Evolutionary conservation across 1,140 invertebrate genomes (phyloP).

Genomic region (Hyposmocoma kahamanoa): DNA sequence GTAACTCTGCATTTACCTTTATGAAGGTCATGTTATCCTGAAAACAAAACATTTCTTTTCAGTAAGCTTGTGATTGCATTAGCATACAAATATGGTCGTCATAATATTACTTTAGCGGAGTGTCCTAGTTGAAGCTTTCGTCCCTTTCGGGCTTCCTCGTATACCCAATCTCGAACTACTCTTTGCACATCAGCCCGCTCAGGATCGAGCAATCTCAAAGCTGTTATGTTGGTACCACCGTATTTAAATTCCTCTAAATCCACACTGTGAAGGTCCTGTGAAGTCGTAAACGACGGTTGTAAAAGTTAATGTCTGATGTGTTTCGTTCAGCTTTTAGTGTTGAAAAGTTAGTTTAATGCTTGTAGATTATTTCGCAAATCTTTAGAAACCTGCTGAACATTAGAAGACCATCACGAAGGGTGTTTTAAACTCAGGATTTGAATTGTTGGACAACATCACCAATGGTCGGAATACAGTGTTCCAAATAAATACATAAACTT

Average conservation of each 20-base stretch:
- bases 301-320: no score
- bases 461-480: no score
- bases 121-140: constrained; percentile 77
- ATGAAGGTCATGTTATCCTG: constrained; percentile 82
- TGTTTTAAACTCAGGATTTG: no score
- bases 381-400: no score
- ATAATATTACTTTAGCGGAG: constrained; percentile 70
- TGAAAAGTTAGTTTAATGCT: no score
- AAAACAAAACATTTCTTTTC: constrained; percentile 32
- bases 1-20: constrained; percentile 76
- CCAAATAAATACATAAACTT: no score
- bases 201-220: constrained; percentile 88
- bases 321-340: no score
- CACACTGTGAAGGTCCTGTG: constrained; percentile 90
- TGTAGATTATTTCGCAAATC: no score
- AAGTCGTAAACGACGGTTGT: constrained; percentile 9
- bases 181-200: constrained; percentile 82
- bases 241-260: constrained; percentile 95
- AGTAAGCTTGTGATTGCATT: neutral
- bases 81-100: neutral
- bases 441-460: no score
- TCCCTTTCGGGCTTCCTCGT: constrained; percentile 78
- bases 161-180: constrained; percentile 87
- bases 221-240: constrained; percentile 94
- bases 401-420: no score